Evolutionary conservation across 2,113 vertebrate genomes (phyloP).

Genomic region (Neofelis nebulosa): DNA sequence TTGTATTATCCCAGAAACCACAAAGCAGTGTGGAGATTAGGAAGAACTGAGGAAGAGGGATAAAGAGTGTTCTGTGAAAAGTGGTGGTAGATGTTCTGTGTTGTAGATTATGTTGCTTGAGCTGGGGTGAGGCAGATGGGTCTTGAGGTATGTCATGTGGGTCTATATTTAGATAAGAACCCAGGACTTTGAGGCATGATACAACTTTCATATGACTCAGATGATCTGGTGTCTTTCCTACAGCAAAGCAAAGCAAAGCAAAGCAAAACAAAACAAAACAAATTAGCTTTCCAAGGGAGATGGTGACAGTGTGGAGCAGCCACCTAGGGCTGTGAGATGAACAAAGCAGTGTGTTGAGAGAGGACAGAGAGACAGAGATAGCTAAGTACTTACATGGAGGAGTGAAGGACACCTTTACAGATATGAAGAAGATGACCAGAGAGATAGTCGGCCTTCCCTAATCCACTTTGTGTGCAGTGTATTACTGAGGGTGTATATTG

Average conservation of each 20-base stretch:
- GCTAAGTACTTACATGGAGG: too few species aligned
- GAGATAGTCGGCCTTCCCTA: not conserved
- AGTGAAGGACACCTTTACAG: not conserved
- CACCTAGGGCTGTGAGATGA: not conserved
- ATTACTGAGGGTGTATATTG: not conserved
- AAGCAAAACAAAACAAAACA: not conserved
- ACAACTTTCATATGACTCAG: not conserved
- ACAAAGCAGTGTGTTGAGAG: not conserved
- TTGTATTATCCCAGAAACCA: not conserved
- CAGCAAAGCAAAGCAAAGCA: too few species aligned
- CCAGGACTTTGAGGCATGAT: not conserved
- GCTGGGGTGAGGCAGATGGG: not conserved
- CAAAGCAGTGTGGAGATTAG: not conserved
- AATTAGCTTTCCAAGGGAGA: not conserved
- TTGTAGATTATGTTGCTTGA: not conserved
- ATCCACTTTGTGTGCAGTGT: not conserved
- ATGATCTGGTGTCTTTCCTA: not conserved
- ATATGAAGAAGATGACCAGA: not conserved
- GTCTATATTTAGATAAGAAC: conserved; percentile 10
- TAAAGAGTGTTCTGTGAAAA: not conserved
- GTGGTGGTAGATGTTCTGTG: not conserved
- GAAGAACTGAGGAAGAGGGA: not conserved
- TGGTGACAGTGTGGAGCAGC: not conserved
- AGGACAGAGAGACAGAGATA: not conserved
- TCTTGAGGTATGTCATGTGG: not conserved